Evolutionary conservation across 2,888 invertebrate species (phyloP), one percentile per base, ranked within the genome.

Genomic region (Drosophila pegasa): DNA sequence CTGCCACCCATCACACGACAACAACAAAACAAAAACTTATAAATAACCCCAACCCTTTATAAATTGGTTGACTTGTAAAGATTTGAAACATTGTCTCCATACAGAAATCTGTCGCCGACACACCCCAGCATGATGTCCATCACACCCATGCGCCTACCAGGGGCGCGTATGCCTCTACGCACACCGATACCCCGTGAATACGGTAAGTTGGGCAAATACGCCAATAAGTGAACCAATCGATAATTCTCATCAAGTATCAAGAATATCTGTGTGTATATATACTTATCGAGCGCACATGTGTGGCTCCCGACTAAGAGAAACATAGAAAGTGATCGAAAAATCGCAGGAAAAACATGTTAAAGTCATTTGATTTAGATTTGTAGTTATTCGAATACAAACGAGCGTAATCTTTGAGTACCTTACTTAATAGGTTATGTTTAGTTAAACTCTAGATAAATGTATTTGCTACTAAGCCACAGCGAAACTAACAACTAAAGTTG

Each of bases 121-220:
- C 95, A 95, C 93, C 94, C 95, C 72, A 94, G 95, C 90, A 95
- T 95, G 94, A 95, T 96, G 94, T 93, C 94, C 73, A 94, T 94
- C 91, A 93, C 91, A 93, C 95, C 95, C 89, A 93, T 95, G 90
- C 93, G 95, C 77, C 94, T 94, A 82, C 92, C 93, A 71, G 93
- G 93, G 86, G 90, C 92, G 73, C 89, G 93, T 82, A 91, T 92
- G 87, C 91, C 92, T 78, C 79, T 93, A 79, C 89, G 92, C 82
- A 92, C 95, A 90, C 94, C 95, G 71, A 95, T 97, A 94, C 89
- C 97, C 89, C 96, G 97, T 84, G 97, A 97, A 93, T 97, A 97
- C 94, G 97, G 97, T 97, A 95, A 96, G 97, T 95, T 81, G 61
- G 85, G 85, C 79, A 84, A 87, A 87, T 73, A 67, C 52, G 83